phyloP scores from a whole-genome alignment of 2,797 vertebrate genomes.

The Cottoperca gobio region DNA sequence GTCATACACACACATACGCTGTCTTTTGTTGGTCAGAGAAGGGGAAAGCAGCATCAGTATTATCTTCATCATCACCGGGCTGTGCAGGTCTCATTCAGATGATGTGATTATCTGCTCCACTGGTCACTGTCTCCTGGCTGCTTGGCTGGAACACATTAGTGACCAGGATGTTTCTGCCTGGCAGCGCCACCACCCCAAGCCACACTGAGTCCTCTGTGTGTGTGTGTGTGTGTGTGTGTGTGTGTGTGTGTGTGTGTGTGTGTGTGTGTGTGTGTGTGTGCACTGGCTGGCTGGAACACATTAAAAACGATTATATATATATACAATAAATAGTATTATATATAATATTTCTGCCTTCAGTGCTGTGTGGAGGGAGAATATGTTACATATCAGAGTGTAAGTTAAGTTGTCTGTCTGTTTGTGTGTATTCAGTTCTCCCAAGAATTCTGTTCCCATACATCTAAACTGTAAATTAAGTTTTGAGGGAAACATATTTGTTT shows the following conservation, averaged over 20 bases:
- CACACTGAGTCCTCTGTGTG: conserved; percentile 53
- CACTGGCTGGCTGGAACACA: conserved; percentile 64
- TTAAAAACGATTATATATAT: too few relatives aligned
- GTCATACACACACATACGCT: conserved; percentile 8
- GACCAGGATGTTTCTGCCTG: conserved; percentile 83
- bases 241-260: conserved; percentile 26
- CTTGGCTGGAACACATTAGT: conserved; percentile 82
- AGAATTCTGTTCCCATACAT: too few relatives aligned
- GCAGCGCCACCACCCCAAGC: conserved; percentile 59
- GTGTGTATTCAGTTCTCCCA: neutral
- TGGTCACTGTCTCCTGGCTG: conserved; percentile 76
- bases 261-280: too few relatives aligned
- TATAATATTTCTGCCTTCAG: conserved; percentile 79
- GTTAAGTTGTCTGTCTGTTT: neutral
- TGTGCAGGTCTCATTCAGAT: conserved; percentile 74
- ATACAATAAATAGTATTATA: too few relatives aligned
- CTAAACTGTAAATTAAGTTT: too few relatives aligned
- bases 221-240: conserved; percentile 16
- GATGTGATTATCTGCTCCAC: conserved; percentile 84
- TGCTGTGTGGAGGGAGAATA: neutral
- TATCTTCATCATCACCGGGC: conserved; percentile 62
- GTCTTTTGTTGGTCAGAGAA: conserved; percentile 30
- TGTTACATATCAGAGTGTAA: neutral
- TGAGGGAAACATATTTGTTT: too few relatives aligned
- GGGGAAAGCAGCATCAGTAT: conserved; percentile 32